Evolutionary conservation across 2,888 invertebrate genomes (phyloP).

Genomic region (Linhomoeus sp.): DNA sequence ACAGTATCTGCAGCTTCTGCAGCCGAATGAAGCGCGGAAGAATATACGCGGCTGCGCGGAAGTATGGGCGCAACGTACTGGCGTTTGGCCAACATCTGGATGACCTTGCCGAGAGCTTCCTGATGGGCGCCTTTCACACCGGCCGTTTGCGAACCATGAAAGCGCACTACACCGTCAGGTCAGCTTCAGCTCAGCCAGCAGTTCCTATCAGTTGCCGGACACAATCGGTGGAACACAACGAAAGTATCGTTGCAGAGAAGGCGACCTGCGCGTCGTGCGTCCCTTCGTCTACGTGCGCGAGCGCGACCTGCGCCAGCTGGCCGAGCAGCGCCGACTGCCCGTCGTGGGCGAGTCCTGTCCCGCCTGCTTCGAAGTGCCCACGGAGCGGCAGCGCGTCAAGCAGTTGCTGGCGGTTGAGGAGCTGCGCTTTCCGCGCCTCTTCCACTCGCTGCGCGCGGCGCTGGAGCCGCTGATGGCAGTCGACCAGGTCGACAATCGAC

Average conservation of each 20-base stretch:
- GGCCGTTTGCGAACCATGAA: constrained; percentile 58
- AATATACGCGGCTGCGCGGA: constrained; percentile 51
- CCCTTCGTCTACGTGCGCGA: constrained; percentile 70
- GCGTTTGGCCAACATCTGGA: constrained; percentile 68
- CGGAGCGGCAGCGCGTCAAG: constrained; percentile 42
- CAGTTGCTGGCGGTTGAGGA: constrained; percentile 54
- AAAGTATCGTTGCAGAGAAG: constrained; percentile 53
- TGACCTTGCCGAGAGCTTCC: constrained; percentile 58
- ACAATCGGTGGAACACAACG: background rate
- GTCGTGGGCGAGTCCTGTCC: constrained; percentile 45
- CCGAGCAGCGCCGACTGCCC: constrained; percentile 50
- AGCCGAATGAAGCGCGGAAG: constrained; percentile 47
- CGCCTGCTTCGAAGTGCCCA: constrained; percentile 28
- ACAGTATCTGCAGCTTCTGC: constrained; percentile 49
- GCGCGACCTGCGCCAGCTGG: constrained; percentile 50
- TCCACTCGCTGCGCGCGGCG: constrained; percentile 50
- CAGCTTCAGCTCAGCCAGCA: constrained; percentile 16
- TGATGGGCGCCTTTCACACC: constrained; percentile 57
- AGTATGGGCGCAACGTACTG: constrained; percentile 61
- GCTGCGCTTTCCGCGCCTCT: constrained; percentile 51
- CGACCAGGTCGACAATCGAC: no score
- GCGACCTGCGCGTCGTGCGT: constrained; percentile 57
- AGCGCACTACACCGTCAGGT: constrained; percentile 52
- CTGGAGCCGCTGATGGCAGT: background rate
- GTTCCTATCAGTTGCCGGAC: background rate